Conservation (phyloP, 2,888 invertebrate genomes). For the Mythimna pallens region DNA sequence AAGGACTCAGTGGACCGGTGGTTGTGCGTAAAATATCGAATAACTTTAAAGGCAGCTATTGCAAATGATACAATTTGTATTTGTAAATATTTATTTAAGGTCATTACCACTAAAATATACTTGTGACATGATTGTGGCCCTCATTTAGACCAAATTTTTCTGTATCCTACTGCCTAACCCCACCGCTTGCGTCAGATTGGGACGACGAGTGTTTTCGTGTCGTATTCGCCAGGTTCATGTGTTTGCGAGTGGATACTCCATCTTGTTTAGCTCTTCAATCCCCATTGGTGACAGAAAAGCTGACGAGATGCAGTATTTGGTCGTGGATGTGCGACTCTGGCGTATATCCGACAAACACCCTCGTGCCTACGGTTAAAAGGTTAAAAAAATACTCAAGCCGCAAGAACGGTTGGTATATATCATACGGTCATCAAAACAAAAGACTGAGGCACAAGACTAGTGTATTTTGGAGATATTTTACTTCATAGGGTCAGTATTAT, state of each 20-base stretch:
- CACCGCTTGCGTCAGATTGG: neutral
- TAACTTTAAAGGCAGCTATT: slow-evolving; percentile 28
- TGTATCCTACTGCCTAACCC: neutral
- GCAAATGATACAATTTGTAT: neutral
- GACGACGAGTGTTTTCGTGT: no score
- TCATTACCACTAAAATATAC: neutral
- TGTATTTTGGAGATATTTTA: slow-evolving; percentile 65
- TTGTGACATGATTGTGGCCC: neutral
- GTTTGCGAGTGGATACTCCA: no score
- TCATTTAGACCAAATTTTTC: neutral
- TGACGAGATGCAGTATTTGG: no score
- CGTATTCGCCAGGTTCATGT: no score
- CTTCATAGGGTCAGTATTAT: slow-evolving; percentile 55
- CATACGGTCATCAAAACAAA: slow-evolving; percentile 53
- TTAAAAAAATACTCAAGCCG: slow-evolving; percentile 40
- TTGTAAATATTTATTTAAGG: slow-evolving; percentile 1
- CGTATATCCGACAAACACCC: no score
- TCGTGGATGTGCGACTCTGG: no score
- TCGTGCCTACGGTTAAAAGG: no score
- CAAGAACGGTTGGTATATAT: slow-evolving; percentile 38
- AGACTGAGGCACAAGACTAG: slow-evolving; percentile 76
- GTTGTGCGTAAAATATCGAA: slow-evolving; percentile 24
- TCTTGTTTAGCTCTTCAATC: no score
- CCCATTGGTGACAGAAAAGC: no score
- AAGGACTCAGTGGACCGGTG: neutral